Base-by-base conservation (phyloP, 2,888 invertebrate genomes). In the Nasonovia ribisnigri region DNA sequence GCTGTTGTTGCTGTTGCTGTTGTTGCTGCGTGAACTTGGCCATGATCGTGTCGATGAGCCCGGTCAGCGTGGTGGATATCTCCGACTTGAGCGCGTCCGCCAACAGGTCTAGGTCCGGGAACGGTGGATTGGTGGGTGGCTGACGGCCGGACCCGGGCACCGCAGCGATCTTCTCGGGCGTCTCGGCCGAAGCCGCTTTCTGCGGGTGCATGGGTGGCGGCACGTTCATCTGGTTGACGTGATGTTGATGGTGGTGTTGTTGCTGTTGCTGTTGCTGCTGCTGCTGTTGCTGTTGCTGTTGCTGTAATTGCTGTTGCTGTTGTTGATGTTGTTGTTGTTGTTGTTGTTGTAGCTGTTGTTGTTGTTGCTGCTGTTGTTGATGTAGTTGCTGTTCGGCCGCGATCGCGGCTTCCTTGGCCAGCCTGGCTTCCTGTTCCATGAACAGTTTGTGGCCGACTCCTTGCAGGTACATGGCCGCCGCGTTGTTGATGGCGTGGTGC, bases 71-170 rank as follows among this genome's bases (percentile, higher is more conserved):
- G 77, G 98, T 97, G 48, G 98, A 97, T 95, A 99, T 98, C 96
- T 99, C 99, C 92, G 97, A 97, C 96, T 99, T 99, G 11, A 99
- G 96, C 93, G 98, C 97, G 95, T 98, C 98, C n/a, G 98, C 98
- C 91, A 99, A 96, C 92, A 98, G 98, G 95, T 98, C 98, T 16
- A 99, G 96, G 95, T 99, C 99, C 4, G 90, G 93, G 13, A 90
- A 90, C 42, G 93, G 93, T 36, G 86, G 48, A 5, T 13, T 60
- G 60, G 48, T 26, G 29, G 36, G 3, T 8, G 91, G 26, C 46
- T 88, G 92, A 29, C 84, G 84, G 54, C 92, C 42, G n/a, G 91
- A 36, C 3, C 84, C 42, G 51, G 48, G 20, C n/a, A 42, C 43
- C 24, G 60, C 84, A 11, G 84, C 46, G 26, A 60, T 26, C 5